Percentiles rank a stretch among this genome's conserved stretches.
These are phyloP conservation scores for Platysternon megacephalum DNA, from an alignment of 2,113 vertebrate genomes.

Conservation along the genomic window DNA sequence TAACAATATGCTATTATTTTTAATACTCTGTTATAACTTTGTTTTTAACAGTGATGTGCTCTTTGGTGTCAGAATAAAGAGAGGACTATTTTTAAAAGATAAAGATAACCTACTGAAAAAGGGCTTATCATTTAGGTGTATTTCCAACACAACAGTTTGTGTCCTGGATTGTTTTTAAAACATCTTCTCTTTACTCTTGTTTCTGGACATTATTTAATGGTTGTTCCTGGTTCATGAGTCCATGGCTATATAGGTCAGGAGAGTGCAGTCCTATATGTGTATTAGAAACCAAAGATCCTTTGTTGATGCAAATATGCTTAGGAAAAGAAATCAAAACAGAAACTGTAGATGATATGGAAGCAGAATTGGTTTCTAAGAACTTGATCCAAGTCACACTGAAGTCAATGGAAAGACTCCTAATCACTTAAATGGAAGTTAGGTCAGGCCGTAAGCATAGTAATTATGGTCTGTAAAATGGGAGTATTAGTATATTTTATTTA, in stretches of 20 bases:
- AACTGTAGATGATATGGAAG: fast-evolving
- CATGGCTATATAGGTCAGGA: neutral
- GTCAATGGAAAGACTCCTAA: neutral
- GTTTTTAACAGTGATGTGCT: neutral
- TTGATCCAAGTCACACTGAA: neutral
- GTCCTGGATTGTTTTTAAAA: neutral
- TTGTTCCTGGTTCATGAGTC: neutral
- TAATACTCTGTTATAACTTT: conserved; percentile 29
- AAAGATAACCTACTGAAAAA: neutral
- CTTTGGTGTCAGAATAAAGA: conserved; percentile 39
- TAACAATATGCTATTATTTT: conserved; percentile 32
- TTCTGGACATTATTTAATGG: neutral
- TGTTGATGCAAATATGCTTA: neutral
- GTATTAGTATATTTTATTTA: neutral
- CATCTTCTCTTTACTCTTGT: neutral
- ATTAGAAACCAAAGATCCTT: neutral
- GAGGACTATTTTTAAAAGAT: neutral
- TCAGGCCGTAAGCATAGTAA: neutral
- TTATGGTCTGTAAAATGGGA: neutral
- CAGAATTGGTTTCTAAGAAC: neutral
- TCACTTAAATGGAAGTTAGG: neutral
- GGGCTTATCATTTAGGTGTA: neutral
- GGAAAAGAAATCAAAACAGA: neutral
- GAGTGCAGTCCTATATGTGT: neutral
- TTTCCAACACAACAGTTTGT: neutral